A percentile compares a stretch with the other conserved stretches of the same genome.
phyloP scores from a whole-genome alignment of 92 coral and sea anemone genomes.

The Montipora capitata region DNA sequence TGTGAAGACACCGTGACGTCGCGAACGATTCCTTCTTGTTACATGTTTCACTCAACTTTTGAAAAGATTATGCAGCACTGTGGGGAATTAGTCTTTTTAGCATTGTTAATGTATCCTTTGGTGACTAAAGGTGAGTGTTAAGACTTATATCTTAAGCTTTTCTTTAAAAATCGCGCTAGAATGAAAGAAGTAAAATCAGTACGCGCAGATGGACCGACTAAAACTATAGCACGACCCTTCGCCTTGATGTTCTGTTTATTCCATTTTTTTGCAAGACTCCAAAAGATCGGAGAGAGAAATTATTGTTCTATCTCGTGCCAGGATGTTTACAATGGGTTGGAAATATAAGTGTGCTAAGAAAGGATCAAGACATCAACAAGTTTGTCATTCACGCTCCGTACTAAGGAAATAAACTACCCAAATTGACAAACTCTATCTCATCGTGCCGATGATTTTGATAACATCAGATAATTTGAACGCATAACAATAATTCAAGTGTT shows the following conservation, averaged over 20 bases:
- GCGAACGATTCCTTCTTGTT: not conserved
- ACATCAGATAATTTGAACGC: not conserved
- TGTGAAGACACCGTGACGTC: conserved; percentile 8
- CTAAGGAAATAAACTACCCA: too few relatives aligned
- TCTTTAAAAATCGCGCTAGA: not conserved
- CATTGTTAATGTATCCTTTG: not conserved
- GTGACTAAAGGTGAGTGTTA: conserved; percentile 13
- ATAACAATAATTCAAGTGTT: not conserved
- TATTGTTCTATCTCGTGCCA: not conserved
- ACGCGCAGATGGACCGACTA: not conserved
- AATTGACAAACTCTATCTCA: too few relatives aligned
- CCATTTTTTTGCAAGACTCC: not conserved
- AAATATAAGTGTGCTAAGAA: not conserved
- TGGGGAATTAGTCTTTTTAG: not conserved
- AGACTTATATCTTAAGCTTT: not conserved
- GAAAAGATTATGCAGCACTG: not conserved
- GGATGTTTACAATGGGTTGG: too few relatives aligned
- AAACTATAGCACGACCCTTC: not conserved
- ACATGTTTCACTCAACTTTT: not conserved
- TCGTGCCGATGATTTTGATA: not conserved
- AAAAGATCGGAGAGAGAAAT: not conserved
- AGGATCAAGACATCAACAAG: too few relatives aligned
- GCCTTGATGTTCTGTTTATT: not conserved
- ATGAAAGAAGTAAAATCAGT: too few relatives aligned
- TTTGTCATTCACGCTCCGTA: too few relatives aligned